Evolutionary conservation across 1,140 invertebrate genomes (phyloP), one percentile per base, ranked within the genome.

Genomic region (Pseudomyrmex pallidus): DNA sequence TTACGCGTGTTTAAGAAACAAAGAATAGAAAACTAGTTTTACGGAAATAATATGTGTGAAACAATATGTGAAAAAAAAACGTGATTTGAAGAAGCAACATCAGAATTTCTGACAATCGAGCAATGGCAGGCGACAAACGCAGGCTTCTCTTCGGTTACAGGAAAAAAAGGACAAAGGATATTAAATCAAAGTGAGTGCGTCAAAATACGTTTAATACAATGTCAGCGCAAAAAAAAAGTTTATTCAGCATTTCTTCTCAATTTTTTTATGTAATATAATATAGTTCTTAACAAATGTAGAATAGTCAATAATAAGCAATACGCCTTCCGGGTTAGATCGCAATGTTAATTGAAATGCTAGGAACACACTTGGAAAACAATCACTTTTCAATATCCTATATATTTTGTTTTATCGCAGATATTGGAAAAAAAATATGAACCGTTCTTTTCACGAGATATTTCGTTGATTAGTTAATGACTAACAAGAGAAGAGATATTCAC

Each of bases 151-250:
- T 25, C 25, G 25, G 3, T 25, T 25, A 25, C 3, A 5, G 13
- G 12, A n/a, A 35, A 2, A 35, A n/a, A 20, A 5, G 1, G 10
- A 22, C 3, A 9, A 59, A 52, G 35, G 12, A 48, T 9, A 59
- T 59, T 9, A 20, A 1, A 74, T 12, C 25, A 73, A 73, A 12
- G 4, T 74, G 46, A 12, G 15, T 74, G 20, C 35, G 25, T 35
- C 15, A 74, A 74, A 74, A 74, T 52, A 62, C 48, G n/a, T 74
- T 74, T 74, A 74, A 62, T 74, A 74, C 22, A 74, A 74, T 63
- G 10, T 74, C 57, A 35, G 10, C 44, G 35, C 44, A 59, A 52
- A 74, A 74, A 74, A 59, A 46, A 59, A 46, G 15, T 50, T 61
- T 10, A 62, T 74, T 22, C 20, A 50, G 44, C 8, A 35, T 52